A percentile compares a stretch with the other conserved stretches of the same genome.
These are phyloP conservation scores for Campoletis raptor DNA, from an alignment of 2,888 invertebrate species.

Conservation along the genomic window DNA sequence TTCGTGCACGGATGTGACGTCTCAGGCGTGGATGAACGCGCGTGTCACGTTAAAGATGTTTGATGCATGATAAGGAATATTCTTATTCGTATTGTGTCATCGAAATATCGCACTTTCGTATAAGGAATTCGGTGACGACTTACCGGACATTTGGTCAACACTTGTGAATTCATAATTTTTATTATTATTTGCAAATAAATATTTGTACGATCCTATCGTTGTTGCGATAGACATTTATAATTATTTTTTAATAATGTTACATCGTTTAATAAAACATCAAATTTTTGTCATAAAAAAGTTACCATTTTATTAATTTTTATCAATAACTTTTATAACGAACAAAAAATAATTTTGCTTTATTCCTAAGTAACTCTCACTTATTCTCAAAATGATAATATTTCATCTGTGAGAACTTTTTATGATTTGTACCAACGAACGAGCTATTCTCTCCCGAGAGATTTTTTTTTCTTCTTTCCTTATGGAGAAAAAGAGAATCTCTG, in stretches of 20 bases:
- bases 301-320: background rate
- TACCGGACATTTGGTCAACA: slow-evolving; percentile 51
- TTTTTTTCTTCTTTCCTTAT: slow-evolving; percentile 17
- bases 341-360: background rate
- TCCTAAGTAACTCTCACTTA: background rate
- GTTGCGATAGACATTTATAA: background rate
- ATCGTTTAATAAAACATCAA: background rate
- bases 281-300: background rate
- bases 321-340: background rate
- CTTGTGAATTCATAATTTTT: slow-evolving; percentile 49
- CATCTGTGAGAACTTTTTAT: slow-evolving; percentile 39
- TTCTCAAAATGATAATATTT: slow-evolving; percentile 51
- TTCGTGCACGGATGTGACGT: slow-evolving; percentile 80
- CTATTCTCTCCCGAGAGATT: slow-evolving; percentile 4
- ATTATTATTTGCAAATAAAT: slow-evolving; percentile 24
- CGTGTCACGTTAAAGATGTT: slow-evolving; percentile 65
- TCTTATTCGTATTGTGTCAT: slow-evolving; percentile 71
- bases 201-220: background rate
- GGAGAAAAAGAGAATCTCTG: slow-evolving; percentile 41
- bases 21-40: slow-evolving; percentile 49
- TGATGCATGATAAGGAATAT: slow-evolving; percentile 68
- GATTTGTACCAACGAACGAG: slow-evolving; percentile 51
- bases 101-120: slow-evolving; percentile 65
- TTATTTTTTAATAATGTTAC: background rate
- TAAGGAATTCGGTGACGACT: slow-evolving; percentile 45